These are phyloP conservation scores for Zaprionus ghesquierei DNA, from an alignment of 1,140 invertebrate genomes.

Conservation along the genomic window DNA sequence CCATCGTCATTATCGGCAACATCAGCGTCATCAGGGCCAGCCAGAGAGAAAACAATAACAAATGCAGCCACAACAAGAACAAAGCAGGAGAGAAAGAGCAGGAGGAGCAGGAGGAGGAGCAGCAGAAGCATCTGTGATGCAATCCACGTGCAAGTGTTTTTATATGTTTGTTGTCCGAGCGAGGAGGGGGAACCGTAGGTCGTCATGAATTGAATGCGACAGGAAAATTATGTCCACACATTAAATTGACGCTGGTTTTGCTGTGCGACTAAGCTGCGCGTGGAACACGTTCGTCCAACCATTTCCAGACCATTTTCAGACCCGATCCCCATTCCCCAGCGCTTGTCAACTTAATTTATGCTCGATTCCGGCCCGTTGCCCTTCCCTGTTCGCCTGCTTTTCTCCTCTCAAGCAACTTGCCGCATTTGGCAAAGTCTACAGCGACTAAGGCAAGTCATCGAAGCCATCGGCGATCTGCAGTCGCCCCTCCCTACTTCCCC, in stretches of 20 bases:
- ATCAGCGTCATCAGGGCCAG: conserved; percentile 47
- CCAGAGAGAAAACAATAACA: conserved; percentile 5
- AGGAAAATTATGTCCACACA: conserved; percentile 79
- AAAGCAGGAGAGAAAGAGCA: neutral
- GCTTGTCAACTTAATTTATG: conserved; percentile 79
- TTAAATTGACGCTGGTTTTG: conserved; percentile 66
- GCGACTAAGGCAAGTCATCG: conserved; percentile 51
- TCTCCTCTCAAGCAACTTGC: neutral
- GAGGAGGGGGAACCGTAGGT: neutral
- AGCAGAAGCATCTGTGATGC: conserved; percentile 59
- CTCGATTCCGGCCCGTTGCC: conserved; percentile 61
- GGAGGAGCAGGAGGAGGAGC: neutral
- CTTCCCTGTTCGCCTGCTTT: neutral
- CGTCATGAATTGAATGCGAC: conserved; percentile 70
- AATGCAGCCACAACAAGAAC: conserved; percentile 40
- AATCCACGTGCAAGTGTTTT: conserved; percentile 76
- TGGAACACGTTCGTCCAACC: neutral
- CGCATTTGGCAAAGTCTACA: conserved; percentile 63
- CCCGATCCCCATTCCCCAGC: conserved; percentile 7
- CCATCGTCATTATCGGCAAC: conserved; percentile 75
- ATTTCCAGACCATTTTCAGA: neutral
- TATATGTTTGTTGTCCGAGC: conserved; percentile 12
- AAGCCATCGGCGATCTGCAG: conserved; percentile 20
- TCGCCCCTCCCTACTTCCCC: neutral
- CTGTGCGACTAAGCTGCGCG: conserved; percentile 3